Base-by-base conservation (phyloP, 2,888 invertebrate genomes). In the Sinodicranocentrus sp. region DNA sequence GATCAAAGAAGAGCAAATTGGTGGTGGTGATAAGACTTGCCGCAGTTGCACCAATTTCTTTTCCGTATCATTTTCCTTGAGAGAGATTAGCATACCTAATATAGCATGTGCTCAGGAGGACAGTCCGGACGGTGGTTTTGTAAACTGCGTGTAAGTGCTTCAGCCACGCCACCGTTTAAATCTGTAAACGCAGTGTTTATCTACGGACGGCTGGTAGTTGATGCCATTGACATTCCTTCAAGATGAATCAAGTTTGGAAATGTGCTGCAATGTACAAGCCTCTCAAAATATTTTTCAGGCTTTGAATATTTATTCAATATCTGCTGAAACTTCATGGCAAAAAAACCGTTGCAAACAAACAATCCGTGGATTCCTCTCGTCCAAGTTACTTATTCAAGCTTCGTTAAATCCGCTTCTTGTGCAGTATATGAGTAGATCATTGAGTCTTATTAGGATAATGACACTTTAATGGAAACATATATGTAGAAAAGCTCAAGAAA, bases 391-490 rank as follows among this genome's bases (percentile, higher is more conserved):
- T 79, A 63, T 79, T 79, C 54, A 79, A 71, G 71, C 79, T 79
- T 79, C 71, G 79, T 79, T 79, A 79, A 79, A 79, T 63, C 61
- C 23, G 33, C 59, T 25, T 67, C 44, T 54, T 68, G 59, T 44
- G 10, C 33, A 33, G 33, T 23, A 15, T 48, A 48, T 48, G 3
- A 3, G 48, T 67, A 33, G n/a, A 44, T 52, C 63, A 65, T 21
- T 23, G 21, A 63, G 59, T 79, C 28, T 52, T 71, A 71, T 70
- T 63, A 71, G 61, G 72, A 72, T 80, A 80, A 80, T 80, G 79
- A 80, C 71, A 67, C 71, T 82, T 82, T 67, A 82, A 82, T 82
- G 68, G 54, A 82, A 67, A n/a, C n/a, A 5, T 59, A 77, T 48
- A 48, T 25, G 44, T 23, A 77, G 39, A 77, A 52, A 71, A 71